Conservation (phyloP, 2,888 invertebrate species). For the Acronicta leporina region DNA sequence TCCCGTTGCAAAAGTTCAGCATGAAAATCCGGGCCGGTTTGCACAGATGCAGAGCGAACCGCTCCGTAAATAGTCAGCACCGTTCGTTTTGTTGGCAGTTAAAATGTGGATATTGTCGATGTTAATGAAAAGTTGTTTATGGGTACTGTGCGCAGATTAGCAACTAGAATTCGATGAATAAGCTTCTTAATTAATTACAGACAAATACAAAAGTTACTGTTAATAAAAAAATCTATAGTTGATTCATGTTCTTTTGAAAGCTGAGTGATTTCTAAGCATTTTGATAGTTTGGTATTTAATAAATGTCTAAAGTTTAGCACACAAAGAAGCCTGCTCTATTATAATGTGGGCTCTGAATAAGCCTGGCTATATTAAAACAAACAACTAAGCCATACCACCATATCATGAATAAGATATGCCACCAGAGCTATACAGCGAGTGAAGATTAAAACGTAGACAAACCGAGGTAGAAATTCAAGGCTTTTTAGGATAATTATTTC, state of each 20-base stretch:
- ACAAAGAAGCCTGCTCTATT: constrained; percentile 18
- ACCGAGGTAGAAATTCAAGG: constrained; percentile 20
- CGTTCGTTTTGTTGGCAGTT: constrained; percentile 50
- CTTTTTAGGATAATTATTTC: constrained; percentile 13
- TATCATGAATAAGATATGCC: constrained; percentile 24
- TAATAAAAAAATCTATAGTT: no score
- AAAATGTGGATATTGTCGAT: constrained; percentile 47
- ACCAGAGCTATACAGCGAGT: constrained; percentile 15
- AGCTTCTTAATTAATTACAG: background rate
- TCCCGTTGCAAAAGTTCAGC: constrained; percentile 59
- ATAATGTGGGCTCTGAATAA: constrained; percentile 13
- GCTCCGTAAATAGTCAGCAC: constrained; percentile 61
- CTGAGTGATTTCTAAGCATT: no score
- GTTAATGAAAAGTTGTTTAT: constrained; percentile 29
- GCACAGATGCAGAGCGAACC: constrained; percentile 52
- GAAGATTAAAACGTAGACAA: constrained; percentile 37
- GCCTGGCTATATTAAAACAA: constrained; percentile 15
- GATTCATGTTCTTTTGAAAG: no score
- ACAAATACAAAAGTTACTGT: no score
- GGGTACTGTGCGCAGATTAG: constrained; percentile 6
- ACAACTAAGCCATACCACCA: constrained; percentile 5
- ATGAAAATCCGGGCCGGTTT: constrained; percentile 57
- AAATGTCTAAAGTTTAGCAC: background rate
- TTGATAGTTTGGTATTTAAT: no score
- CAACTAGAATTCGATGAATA: background rate